phyloP scores from a whole-genome alignment of 2,888 invertebrate species.

The Mimachlamys varia region DNA sequence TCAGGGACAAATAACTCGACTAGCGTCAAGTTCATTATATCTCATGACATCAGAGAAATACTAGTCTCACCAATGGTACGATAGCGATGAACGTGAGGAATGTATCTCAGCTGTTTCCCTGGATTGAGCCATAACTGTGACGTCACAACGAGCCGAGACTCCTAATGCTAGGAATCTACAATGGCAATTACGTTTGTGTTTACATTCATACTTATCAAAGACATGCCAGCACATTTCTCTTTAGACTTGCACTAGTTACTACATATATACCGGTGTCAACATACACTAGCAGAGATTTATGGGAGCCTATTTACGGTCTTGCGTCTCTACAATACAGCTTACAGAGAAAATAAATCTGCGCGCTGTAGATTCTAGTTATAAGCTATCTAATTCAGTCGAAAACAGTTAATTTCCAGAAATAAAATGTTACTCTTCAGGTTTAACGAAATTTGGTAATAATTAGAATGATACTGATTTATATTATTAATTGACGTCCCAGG shows the following conservation, averaged over 20 bases:
- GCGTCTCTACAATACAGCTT: too few relatives aligned
- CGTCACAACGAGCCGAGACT: not conserved
- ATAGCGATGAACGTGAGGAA: too few relatives aligned
- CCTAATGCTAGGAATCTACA: not conserved
- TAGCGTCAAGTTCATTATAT: not conserved
- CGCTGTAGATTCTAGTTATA: too few relatives aligned
- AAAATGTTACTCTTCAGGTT: too few relatives aligned
- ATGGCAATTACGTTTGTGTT: not conserved
- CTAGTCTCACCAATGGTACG: not conserved
- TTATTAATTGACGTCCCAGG: not conserved
- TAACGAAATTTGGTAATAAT: too few relatives aligned
- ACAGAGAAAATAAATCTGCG: too few relatives aligned
- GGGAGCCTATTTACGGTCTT: not conserved
- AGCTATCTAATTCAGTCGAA: too few relatives aligned
- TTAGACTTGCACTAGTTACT: not conserved
- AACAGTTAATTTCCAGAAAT: too few relatives aligned
- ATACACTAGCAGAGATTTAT: not conserved
- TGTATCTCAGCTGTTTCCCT: not conserved
- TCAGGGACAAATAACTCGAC: too few relatives aligned
- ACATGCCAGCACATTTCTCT: not conserved
- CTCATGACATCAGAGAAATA: not conserved
- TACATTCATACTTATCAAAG: not conserved
- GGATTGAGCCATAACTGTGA: not conserved
- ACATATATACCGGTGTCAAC: not conserved
- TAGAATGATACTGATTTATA: not conserved